Evolutionary conservation across 2,888 invertebrate genomes (phyloP).

Genomic region (Athalia circularis): DNA sequence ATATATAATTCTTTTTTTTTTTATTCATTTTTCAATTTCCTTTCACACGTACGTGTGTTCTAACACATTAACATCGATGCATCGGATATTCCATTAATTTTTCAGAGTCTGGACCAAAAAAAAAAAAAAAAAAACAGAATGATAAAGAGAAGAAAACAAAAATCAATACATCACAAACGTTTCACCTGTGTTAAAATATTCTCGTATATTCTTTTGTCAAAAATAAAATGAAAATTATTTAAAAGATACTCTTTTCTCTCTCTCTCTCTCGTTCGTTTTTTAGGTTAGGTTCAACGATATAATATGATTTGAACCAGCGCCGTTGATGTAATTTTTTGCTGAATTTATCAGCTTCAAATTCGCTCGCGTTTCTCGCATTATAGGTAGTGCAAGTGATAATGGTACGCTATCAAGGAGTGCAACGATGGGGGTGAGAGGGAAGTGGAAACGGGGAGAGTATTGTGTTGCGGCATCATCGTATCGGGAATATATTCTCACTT

Average conservation of each 20-base stretch:
- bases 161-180: too few relatives aligned
- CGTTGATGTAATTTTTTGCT: too few relatives aligned
- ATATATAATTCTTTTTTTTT: background rate
- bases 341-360: conserved; percentile 8
- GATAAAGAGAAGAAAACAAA: background rate
- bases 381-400: background rate
- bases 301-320: too few relatives aligned
- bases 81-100: conserved; percentile 42
- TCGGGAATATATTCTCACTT: conserved; percentile 42
- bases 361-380: background rate
- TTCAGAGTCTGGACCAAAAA: conserved; percentile 14
- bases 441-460: conserved; percentile 38
- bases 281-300: too few relatives aligned
- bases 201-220: too few relatives aligned
- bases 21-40: background rate
- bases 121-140: conserved; percentile 4
- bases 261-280: too few relatives aligned
- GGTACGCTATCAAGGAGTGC: conserved; percentile 19
- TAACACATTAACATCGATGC: conserved; percentile 7
- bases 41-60: background rate
- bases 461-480: conserved; percentile 29
- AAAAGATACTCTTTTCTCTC: too few relatives aligned
- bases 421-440: background rate
- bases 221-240: too few relatives aligned
- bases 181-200: too few relatives aligned